phyloP scores from a whole-genome alignment of 2,888 invertebrate species.

The Pseudoips prasinana region DNA sequence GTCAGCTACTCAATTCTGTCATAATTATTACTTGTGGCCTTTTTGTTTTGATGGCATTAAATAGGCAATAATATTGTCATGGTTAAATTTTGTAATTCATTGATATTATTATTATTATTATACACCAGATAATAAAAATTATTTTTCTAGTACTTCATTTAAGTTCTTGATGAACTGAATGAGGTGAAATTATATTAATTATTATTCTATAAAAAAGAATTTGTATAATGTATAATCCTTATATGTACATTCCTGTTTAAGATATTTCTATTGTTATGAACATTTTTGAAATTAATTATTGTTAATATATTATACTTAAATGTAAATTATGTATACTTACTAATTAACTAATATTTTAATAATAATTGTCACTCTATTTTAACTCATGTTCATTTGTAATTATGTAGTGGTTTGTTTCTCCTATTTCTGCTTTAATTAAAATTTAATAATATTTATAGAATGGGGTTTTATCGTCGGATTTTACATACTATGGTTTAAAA shows the following conservation, averaged over 20 bases:
- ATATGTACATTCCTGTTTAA: conserved; percentile 44
- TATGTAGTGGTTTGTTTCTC: too few species aligned
- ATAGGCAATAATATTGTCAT: conserved; percentile 23
- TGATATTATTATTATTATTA: conserved; percentile 31
- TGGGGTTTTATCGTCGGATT: too few species aligned
- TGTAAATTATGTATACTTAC: conserved; percentile 19
- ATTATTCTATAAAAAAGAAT: conserved; percentile 2
- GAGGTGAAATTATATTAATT: conserved; percentile 32
- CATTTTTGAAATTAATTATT: conserved; percentile 29
- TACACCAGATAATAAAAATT: conserved; percentile 32
- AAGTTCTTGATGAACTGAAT: conserved; percentile 31
- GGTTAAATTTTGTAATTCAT: conserved; percentile 32
- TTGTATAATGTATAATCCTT: conserved; percentile 28
- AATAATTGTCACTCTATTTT: not conserved
- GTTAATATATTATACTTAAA: conserved; percentile 14
- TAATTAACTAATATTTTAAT: conserved; percentile 4
- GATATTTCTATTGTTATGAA: conserved; percentile 37
- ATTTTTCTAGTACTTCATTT: conserved; percentile 44
- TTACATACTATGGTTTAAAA: too few species aligned
- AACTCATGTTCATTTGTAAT: not conserved
- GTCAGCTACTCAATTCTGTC: too few species aligned
- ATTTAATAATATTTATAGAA: too few species aligned
- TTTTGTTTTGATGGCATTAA: not conserved
- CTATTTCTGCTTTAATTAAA: too few species aligned
- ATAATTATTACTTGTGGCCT: not conserved